A percentile compares a stretch with the other conserved stretches of the same genome.
Conservation (phyloP, 2,113 vertebrate genomes). For the Dissostichus mawsoni region DNA sequence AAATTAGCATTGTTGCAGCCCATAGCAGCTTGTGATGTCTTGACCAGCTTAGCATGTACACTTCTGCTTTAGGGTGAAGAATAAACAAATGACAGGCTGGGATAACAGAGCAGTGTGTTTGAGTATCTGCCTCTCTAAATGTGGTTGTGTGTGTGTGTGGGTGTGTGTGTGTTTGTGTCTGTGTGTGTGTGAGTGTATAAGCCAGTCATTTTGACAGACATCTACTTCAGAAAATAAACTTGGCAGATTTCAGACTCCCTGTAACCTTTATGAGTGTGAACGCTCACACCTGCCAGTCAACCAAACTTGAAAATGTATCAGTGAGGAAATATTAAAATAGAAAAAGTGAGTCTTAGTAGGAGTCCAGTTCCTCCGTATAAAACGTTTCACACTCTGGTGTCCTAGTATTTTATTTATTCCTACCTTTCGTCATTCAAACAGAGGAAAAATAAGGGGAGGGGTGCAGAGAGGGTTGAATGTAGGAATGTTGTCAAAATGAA, state of each 20-base stretch:
- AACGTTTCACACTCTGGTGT: constrained; percentile 9
- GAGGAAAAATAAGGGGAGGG: background rate
- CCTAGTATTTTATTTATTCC: constrained; percentile 25
- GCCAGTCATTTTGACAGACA: constrained; percentile 72
- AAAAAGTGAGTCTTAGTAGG: constrained; percentile 39
- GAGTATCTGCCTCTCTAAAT: constrained; percentile 2
- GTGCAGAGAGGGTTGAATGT: constrained; percentile 12
- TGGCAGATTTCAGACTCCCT: constrained; percentile 51
- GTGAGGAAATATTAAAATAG: constrained; percentile 24
- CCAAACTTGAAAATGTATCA: constrained; percentile 38
- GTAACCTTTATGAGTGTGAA: constrained; percentile 69
- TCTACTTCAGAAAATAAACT: constrained; percentile 60
- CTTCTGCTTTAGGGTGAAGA: constrained; percentile 10
- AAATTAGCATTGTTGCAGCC: background rate
- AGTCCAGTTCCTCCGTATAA: constrained; percentile 31
- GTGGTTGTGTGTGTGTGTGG: constrained; percentile 5
- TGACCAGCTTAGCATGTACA: constrained; percentile 6
- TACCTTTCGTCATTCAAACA: constrained; percentile 22
- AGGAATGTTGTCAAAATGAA: constrained; percentile 29
- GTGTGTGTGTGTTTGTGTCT: constrained; percentile 11
- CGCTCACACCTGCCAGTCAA: constrained; percentile 60
- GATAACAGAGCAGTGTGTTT: background rate
- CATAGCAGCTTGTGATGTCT: constrained; percentile 15
- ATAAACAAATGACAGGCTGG: constrained; percentile 10
- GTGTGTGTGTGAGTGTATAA: constrained; percentile 22